phyloP scores from a whole-genome alignment of 2,888 invertebrate genomes.

The Monopis laevigella region DNA sequence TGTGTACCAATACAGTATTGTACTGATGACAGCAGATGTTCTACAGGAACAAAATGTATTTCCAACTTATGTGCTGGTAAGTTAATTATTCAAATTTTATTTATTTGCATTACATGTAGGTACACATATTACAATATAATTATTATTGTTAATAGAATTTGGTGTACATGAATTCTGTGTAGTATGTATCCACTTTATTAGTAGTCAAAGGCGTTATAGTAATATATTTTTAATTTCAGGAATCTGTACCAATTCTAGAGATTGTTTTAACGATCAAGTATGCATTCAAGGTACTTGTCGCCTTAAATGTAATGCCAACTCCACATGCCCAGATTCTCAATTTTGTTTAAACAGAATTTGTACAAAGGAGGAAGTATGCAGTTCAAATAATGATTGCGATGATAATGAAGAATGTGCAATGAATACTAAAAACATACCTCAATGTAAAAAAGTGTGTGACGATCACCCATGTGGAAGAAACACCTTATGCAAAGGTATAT shows the following conservation, averaged over 20 bases:
- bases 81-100: slow-evolving; percentile 30
- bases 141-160: too few species aligned
- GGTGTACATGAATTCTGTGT: background rate
- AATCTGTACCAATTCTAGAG: slow-evolving; percentile 80
- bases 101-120: too few species aligned
- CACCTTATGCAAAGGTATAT: slow-evolving; percentile 78
- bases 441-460: slow-evolving; percentile 80
- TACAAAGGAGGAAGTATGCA: slow-evolving; percentile 82
- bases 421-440: slow-evolving; percentile 75
- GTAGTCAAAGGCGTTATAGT: too few species aligned
- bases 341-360: slow-evolving; percentile 87
- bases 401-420: slow-evolving; percentile 77
- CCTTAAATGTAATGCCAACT: slow-evolving; percentile 81
- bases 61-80: slow-evolving; percentile 82
- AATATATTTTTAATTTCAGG: too few species aligned
- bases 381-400: slow-evolving; percentile 76
- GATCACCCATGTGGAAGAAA: slow-evolving; percentile 82
- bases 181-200: background rate
- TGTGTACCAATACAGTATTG: slow-evolving; percentile 87
- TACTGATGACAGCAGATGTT: slow-evolving; percentile 81
- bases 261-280: slow-evolving; percentile 86
- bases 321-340: slow-evolving; percentile 86
- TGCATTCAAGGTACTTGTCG: slow-evolving; percentile 89
- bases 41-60: slow-evolving; percentile 83
- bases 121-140: too few species aligned